Conservation (phyloP, 2,113 vertebrate species). For the Astatoreochromis straeleni region DNA sequence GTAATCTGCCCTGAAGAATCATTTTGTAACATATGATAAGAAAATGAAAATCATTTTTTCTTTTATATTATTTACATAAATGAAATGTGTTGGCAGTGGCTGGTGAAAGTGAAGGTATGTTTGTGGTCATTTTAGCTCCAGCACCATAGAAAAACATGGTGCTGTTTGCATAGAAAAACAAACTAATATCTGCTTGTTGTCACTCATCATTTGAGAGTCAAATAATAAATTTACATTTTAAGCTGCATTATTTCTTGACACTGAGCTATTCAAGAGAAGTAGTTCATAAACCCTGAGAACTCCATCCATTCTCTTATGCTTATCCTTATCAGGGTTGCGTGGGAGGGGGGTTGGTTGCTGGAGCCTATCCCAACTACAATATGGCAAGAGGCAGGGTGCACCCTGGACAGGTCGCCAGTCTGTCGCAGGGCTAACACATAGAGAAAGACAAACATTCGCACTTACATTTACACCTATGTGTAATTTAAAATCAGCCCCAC, state of each 20-base stretch:
- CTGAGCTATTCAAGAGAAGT: background rate
- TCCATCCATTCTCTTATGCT: background rate
- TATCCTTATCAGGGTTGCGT: background rate
- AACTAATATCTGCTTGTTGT: background rate
- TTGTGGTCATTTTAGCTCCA: background rate
- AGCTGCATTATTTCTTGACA: background rate
- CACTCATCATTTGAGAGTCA: constrained; percentile 5
- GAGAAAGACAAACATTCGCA: background rate
- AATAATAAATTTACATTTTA: background rate
- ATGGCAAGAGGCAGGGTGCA: background rate
- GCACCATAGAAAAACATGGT: background rate
- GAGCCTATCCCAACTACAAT: background rate
- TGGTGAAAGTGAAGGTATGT: background rate
- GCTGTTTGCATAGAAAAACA: constrained; percentile 3
- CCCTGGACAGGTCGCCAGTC: background rate
- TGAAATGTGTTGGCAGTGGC: background rate
- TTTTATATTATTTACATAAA: background rate
- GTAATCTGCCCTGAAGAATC: background rate
- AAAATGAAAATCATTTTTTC: background rate
- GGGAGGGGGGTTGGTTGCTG: background rate
- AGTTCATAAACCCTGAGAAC: background rate
- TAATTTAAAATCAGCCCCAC: background rate
- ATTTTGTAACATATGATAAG: background rate
- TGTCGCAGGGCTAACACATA: background rate
- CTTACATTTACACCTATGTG: background rate